These are phyloP conservation scores for Serranus cabrilla DNA, from an alignment of 2,797 vertebrate species.

Conservation along the genomic window DNA sequence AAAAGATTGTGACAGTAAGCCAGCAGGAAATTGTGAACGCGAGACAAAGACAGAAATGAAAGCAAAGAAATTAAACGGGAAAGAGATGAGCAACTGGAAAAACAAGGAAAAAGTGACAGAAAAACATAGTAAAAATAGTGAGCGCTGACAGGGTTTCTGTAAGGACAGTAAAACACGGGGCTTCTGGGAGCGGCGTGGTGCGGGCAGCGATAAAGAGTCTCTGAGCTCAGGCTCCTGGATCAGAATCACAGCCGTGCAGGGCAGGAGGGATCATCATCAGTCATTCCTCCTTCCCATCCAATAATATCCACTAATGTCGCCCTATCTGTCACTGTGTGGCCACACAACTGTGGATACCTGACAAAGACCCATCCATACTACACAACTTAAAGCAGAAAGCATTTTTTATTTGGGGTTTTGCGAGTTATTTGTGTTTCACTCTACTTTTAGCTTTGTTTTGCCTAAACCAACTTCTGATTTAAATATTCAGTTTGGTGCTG, in stretches of 20 bases:
- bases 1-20: slow-evolving; percentile 38
- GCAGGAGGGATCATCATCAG: slow-evolving; percentile 39
- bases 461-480: background rate
- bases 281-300: slow-evolving; percentile 28
- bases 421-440: background rate
- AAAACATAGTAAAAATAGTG: slow-evolving; percentile 12
- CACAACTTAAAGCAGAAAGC: background rate
- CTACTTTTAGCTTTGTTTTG: background rate
- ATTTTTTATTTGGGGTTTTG: background rate
- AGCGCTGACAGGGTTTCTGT: slow-evolving; percentile 40
- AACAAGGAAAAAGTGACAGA: slow-evolving; percentile 26
- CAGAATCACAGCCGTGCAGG: slow-evolving; percentile 41
- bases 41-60: slow-evolving; percentile 42
- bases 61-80: slow-evolving; percentile 45
- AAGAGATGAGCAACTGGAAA: slow-evolving; percentile 26
- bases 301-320: slow-evolving; percentile 43
- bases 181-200: slow-evolving; percentile 24
- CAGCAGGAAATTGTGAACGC: slow-evolving; percentile 37
- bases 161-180: slow-evolving; percentile 34
- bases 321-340: slow-evolving; percentile 35
- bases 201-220: slow-evolving; percentile 43
- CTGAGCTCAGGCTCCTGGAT: slow-evolving; percentile 42
- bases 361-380: background rate
- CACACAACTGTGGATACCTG: slow-evolving; percentile 17
- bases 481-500: too few species aligned